phyloP scores from a whole-genome alignment of 92 coral and sea anemone species.

The Epizoanthus rinbou region DNA sequence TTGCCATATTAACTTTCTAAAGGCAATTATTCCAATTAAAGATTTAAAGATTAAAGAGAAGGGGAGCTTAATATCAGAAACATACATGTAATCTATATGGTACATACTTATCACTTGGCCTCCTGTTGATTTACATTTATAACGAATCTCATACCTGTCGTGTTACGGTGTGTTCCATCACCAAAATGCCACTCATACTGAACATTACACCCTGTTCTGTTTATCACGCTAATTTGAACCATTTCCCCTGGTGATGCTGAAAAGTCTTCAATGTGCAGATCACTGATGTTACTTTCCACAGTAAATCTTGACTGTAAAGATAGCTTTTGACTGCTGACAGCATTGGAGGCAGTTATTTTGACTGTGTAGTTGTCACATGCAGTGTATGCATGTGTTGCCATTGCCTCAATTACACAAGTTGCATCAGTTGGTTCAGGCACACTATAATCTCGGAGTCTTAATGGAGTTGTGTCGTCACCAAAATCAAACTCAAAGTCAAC shows the following conservation, averaged over 20 bases:
- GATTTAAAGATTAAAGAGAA: no score
- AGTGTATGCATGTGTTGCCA: constrained; percentile 12
- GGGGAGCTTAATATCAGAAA: no score
- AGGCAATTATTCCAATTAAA: no score
- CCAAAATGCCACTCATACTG: constrained; percentile 23
- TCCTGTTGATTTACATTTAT: no score
- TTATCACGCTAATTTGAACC: background rate
- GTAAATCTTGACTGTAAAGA: constrained; percentile 28
- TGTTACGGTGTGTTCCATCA: background rate
- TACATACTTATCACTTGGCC: no score
- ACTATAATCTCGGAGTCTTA: background rate
- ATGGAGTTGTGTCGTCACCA: constrained; percentile 14
- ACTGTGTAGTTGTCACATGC: constrained; percentile 24
- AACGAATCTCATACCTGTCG: background rate
- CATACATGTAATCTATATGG: no score
- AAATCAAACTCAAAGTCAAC: constrained; percentile 34
- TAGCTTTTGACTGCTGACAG: constrained; percentile 19
- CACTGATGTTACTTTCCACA: background rate
- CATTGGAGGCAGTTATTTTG: constrained; percentile 21
- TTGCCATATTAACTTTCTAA: no score
- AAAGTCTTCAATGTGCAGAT: background rate
- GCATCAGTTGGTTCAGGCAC: background rate
- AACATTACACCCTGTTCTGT: background rate
- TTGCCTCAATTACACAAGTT: constrained; percentile 8
- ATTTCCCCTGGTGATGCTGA: background rate